Evolutionary conservation across 1,140 invertebrate species (phyloP), one percentile per base, ranked within the genome.

Genomic region (Platorchestia sp.): DNA sequence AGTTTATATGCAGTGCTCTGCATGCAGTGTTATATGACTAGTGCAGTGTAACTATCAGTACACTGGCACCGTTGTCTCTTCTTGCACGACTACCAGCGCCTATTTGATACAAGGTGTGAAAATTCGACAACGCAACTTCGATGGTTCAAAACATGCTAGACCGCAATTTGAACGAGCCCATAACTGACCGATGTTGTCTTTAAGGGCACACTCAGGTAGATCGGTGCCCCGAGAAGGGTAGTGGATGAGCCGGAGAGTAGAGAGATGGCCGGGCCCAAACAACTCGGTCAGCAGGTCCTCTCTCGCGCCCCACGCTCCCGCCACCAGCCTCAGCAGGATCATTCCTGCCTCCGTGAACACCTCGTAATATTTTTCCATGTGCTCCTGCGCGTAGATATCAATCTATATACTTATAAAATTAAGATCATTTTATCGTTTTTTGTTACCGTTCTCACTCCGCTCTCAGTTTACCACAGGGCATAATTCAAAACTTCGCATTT

Each of bases 291-390:
- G 91, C 7, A 41, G 0, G 47, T 95, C 95, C 51, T 47, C 45
- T 36, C 41, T 22, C 41, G 91, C 95, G 0, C 95, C 95, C 91
- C 95, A 95, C 40, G 51, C 95, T 75, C 93, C 95, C 0, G 95
- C 95, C 41, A 95, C 95, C 0, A 95, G 95, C 90, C 86, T 47
- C 47, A 95, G 95, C 22, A 95, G 47, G 0, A 45, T 90, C 87
- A 95, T 41, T 22, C 95, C 95, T 0, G 95, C 95, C 36, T 75
- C 19, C 0, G 95, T 95, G 47, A 95, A 89, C n/a, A 95, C 47
- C 36, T 95, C 40, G 90, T 45, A 95, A 45, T 95, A 95, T 19
- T 87, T 86, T 40, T 95, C 95, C 95, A 95, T 93, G 22, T 41
- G 36, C 87, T 89, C 87, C 87, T 89, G 87, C 16, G 43, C 59